Evolutionary conservation across 2,113 vertebrate species (phyloP).

Genomic region (Chlorodrepanis virens): DNA sequence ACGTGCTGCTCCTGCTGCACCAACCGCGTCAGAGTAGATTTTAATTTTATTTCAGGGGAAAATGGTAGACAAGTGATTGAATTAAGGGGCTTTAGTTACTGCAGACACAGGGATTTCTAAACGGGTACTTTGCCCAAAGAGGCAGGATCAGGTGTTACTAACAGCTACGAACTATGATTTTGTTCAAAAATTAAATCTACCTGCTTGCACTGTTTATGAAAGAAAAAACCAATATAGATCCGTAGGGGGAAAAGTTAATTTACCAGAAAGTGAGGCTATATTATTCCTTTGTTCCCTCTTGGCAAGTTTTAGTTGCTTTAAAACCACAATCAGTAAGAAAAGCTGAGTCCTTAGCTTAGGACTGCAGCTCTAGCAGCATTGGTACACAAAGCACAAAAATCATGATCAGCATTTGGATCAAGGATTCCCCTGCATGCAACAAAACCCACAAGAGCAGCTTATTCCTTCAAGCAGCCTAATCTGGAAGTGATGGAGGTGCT

Average conservation of each 20-base stretch:
- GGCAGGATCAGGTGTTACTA: neutral
- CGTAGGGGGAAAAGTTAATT: neutral
- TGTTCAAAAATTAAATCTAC: neutral
- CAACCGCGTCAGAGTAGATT: neutral
- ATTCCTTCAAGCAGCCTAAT: neutral
- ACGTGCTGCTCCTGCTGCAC: neutral
- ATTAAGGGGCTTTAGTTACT: neutral
- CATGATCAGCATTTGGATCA: neutral
- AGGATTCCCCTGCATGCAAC: neutral
- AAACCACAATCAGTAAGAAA: neutral
- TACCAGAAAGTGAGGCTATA: neutral
- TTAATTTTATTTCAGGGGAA: neutral
- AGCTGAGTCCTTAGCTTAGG: neutral
- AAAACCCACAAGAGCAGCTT: neutral
- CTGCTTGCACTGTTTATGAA: neutral
- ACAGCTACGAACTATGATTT: neutral
- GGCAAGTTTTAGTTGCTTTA: neutral
- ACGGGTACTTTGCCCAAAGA: neutral
- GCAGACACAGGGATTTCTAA: neutral
- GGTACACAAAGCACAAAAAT: rapidly evolving
- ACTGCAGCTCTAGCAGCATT: neutral
- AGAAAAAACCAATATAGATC: neutral
- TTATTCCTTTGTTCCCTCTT: neutral
- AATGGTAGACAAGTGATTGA: neutral
- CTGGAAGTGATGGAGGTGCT: neutral